phyloP scores from a whole-genome alignment of 1,140 invertebrate species.

The Drosophila quadrilineata region DNA sequence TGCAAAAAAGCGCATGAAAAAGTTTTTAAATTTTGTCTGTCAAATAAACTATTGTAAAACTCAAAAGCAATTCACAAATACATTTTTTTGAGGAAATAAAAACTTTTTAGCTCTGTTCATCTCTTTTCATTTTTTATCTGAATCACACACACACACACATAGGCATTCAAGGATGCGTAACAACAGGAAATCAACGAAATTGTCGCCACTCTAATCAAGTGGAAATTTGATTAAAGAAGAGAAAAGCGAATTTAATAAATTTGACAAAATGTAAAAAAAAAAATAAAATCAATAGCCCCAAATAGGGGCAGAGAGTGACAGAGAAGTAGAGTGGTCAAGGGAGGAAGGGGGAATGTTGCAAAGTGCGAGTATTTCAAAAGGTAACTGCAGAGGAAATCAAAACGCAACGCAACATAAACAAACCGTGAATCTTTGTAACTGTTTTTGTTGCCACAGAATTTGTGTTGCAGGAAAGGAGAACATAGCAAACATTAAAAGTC shows the following conservation, averaged over 20 bases:
- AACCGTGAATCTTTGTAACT: conserved; percentile 52
- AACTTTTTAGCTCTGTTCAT: conserved; percentile 20
- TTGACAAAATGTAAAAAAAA: too few species aligned
- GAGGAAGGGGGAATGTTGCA: too few species aligned
- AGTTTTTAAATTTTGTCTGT: neutral
- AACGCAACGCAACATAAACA: conserved; percentile 69
- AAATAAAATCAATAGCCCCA: conserved; percentile 52
- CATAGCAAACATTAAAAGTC: conserved; percentile 65
- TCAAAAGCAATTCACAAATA: neutral
- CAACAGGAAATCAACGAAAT: conserved; percentile 73
- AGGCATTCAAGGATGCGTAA: neutral
- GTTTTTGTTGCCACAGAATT: neutral
- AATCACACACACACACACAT: neutral
- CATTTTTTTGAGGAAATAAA: conserved; percentile 32
- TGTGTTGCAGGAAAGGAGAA: conserved; percentile 6
- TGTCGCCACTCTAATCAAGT: conserved; percentile 76
- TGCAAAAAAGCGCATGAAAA: too few species aligned
- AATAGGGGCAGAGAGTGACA: conserved; percentile 8
- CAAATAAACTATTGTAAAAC: neutral
- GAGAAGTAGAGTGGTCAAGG: neutral
- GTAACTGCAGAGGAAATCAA: conserved; percentile 59
- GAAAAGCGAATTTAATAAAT: conserved; percentile 71
- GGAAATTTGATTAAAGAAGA: conserved; percentile 72
- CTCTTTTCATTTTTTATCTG: conserved; percentile 7
- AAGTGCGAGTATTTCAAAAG: conserved; percentile 61